Evolutionary conservation across 2,888 invertebrate species (phyloP).

Genomic region (Vesta saturnalis): DNA sequence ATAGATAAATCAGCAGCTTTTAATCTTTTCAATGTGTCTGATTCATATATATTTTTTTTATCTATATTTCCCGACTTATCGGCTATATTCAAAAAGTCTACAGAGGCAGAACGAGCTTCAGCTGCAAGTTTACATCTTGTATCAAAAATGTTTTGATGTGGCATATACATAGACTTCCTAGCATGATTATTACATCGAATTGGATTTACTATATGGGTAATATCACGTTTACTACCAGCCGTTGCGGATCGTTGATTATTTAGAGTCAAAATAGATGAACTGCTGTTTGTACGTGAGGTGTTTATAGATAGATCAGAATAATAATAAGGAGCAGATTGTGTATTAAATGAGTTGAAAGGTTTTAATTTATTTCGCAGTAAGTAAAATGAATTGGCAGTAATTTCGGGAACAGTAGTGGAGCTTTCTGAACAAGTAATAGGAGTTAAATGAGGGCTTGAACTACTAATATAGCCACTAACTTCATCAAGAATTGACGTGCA

Average conservation of each 20-base stretch:
- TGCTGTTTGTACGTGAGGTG: conserved; percentile 50
- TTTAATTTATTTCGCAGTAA: conserved; percentile 25
- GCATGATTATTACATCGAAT: conserved; percentile 63
- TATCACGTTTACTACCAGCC: conserved; percentile 71
- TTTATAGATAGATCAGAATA: conserved; percentile 77
- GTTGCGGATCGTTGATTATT: conserved; percentile 80
- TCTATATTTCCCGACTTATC: conserved; percentile 74
- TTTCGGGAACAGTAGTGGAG: conserved; percentile 48
- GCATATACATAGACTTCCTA: conserved; percentile 40
- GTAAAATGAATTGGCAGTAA: conserved; percentile 44
- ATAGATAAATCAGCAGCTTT: conserved; percentile 67
- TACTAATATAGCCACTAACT: conserved; percentile 52
- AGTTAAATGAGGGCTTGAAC: conserved; percentile 52
- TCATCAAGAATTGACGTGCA: conserved; percentile 55
- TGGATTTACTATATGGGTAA: conserved; percentile 78
- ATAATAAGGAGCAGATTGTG: conserved; percentile 82
- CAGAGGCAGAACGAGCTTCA: conserved; percentile 70
- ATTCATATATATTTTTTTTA: conserved; percentile 77
- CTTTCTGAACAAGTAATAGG: conserved; percentile 49
- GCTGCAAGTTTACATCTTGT: conserved; percentile 66
- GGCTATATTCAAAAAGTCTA: conserved; percentile 73
- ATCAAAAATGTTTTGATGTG: conserved; percentile 47
- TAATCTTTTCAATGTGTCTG: conserved; percentile 69
- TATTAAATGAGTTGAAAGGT: conserved; percentile 33
- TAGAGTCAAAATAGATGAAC: conserved; percentile 59